Evolutionary conservation across 2,888 invertebrate species (phyloP).

Genomic region (Empis livida): DNA sequence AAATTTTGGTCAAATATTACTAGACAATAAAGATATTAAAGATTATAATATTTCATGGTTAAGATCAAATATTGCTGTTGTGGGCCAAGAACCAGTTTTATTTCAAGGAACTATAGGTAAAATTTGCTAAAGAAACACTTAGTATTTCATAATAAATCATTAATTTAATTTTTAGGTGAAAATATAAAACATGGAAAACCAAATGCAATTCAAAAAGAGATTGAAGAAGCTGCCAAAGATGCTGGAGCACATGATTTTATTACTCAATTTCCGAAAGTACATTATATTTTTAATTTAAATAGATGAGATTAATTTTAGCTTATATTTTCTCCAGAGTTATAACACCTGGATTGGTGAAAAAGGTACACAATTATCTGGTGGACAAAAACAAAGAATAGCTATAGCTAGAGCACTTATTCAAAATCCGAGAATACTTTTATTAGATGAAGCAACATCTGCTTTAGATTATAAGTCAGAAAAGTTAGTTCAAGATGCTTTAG

Average conservation of each 20-base stretch:
- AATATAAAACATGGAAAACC: slow-evolving; percentile 62
- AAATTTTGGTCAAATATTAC: slow-evolving; percentile 38
- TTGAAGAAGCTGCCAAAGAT: slow-evolving; percentile 56
- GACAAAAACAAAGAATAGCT: slow-evolving; percentile 75
- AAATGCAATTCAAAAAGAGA: slow-evolving; percentile 51
- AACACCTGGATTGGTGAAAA: slow-evolving; percentile 67
- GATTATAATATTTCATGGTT: slow-evolving; percentile 59
- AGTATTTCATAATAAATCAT: too few relatives aligned
- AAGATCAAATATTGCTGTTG: slow-evolving; percentile 67
- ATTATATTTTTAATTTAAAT: slow-evolving; percentile 31
- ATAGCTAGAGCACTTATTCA: slow-evolving; percentile 71
- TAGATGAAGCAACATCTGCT: slow-evolving; percentile 79
- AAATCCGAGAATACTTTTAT: slow-evolving; percentile 57
- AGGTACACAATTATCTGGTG: slow-evolving; percentile 69
- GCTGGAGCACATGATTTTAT: slow-evolving; percentile 71
- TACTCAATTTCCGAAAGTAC: slow-evolving; percentile 54
- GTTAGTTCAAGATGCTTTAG: slow-evolving; percentile 67
- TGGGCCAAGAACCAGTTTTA: slow-evolving; percentile 78
- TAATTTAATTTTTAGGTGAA: too few relatives aligned
- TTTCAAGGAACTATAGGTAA: slow-evolving; percentile 59
- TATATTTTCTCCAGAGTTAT: slow-evolving; percentile 51
- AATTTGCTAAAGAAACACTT: slow-evolving; percentile 9
- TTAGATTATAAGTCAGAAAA: slow-evolving; percentile 70
- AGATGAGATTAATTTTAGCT: neutral
- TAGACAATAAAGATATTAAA: slow-evolving; percentile 51